phyloP scores from a whole-genome alignment of 1,140 invertebrate species.

The Caerostris extrusa region DNA sequence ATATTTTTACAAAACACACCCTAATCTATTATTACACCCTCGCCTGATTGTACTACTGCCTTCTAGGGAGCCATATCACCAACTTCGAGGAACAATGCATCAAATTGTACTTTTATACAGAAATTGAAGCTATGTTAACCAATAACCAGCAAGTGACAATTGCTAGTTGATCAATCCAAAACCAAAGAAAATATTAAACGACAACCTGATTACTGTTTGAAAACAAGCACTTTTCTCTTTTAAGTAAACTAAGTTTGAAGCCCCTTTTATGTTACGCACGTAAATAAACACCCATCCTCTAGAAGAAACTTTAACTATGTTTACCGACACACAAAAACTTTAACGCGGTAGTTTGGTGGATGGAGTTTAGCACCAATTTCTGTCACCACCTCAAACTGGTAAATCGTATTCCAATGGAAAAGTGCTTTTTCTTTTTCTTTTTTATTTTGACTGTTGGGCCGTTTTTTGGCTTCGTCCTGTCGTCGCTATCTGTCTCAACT shows the following conservation, averaged over 20 bases:
- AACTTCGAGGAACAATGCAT: too few species aligned
- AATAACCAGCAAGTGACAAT: too few species aligned
- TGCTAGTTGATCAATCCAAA: too few species aligned
- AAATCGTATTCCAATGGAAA: background rate
- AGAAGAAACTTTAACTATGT: conserved; percentile 20
- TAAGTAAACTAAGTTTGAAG: background rate
- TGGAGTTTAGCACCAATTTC: background rate
- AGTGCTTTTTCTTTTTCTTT: background rate
- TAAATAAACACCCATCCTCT: background rate
- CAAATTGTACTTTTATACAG: too few species aligned
- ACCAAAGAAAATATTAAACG: too few species aligned
- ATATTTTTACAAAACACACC: too few species aligned
- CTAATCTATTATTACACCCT: too few species aligned
- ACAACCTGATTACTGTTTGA: too few species aligned
- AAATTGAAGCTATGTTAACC: too few species aligned
- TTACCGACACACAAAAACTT: conserved; percentile 45
- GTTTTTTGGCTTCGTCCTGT: conserved; percentile 12
- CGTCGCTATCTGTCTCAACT: conserved; percentile 42
- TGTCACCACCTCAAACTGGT: background rate
- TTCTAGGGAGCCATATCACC: too few species aligned
- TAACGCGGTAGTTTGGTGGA: conserved; percentile 7
- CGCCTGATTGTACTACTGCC: too few species aligned
- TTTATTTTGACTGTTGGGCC: background rate
- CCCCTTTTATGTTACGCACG: background rate
- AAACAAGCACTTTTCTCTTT: background rate